These are phyloP conservation scores for Standfussiana lucernea DNA, from an alignment of 2,888 invertebrate species.

Conservation along the genomic window DNA sequence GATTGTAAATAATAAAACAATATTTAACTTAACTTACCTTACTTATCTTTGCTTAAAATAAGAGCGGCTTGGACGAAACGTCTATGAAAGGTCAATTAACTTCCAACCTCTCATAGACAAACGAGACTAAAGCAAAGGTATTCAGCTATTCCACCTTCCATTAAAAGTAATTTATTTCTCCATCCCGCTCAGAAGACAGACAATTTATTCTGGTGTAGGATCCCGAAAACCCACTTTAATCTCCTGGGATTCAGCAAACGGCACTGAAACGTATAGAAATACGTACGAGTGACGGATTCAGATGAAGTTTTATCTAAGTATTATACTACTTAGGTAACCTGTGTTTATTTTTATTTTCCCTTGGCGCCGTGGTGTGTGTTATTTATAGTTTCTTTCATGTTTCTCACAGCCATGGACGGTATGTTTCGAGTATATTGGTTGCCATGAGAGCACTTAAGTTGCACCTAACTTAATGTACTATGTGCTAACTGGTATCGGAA, in stretches of 20 bases:
- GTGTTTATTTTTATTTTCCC: slow-evolving; percentile 52
- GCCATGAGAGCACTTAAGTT: slow-evolving; percentile 33
- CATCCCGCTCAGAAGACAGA: slow-evolving; percentile 31
- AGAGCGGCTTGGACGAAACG: neutral
- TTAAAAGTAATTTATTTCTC: slow-evolving; percentile 61
- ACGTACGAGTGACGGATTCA: slow-evolving; percentile 28
- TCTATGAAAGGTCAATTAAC: slow-evolving; percentile 30
- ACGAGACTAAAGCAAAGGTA: slow-evolving; percentile 29
- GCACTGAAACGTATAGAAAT: slow-evolving; percentile 19
- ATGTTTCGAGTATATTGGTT: slow-evolving; percentile 17
- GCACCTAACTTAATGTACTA: slow-evolving; percentile 19
- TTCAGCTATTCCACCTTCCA: slow-evolving; percentile 50
- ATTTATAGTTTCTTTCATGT: slow-evolving; percentile 67
- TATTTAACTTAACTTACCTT: neutral
- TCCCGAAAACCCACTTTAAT: slow-evolving; percentile 49
- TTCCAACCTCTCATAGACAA: slow-evolving; percentile 44
- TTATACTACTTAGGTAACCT: slow-evolving; percentile 35
- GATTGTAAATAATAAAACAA: neutral
- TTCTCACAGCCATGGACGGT: slow-evolving; percentile 35
- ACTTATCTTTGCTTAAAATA: neutral
- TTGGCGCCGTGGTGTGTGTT: slow-evolving; percentile 38
- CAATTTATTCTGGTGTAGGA: slow-evolving; percentile 52
- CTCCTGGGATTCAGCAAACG: slow-evolving; percentile 43
- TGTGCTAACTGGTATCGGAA: neutral
- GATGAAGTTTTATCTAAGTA: slow-evolving; percentile 39